Evolutionary conservation across 2,888 invertebrate species (phyloP), one percentile per base, ranked within the genome.

Genomic region (Aphelenchoides bicaudatus): DNA sequence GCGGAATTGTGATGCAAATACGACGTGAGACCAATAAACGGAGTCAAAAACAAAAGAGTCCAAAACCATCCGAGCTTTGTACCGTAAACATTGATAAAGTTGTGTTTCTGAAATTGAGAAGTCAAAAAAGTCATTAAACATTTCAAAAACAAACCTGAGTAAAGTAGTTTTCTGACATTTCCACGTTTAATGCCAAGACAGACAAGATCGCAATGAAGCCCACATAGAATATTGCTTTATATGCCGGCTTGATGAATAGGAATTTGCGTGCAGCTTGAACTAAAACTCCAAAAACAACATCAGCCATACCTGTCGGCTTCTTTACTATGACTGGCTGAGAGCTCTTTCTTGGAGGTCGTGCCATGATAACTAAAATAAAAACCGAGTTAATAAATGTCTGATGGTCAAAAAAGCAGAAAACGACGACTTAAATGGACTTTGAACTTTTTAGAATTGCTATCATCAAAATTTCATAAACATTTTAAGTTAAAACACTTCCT

Each of bases 21-120:
- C 2, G 73, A 64, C n/a, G 67, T 59, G 47, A 56, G 65, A 62
- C 64, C 83, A 38, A 91, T 84, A 82, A 90, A 94, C 0, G 89
- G 88, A 29, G 87, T 83, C 10, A 88, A 84, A 39, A 89, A 81
- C 39, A 87, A 81, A 62, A 92, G 81, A 47, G 94, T 90, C 96
- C 96, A 98, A 67, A 89, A 91, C 94, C 96, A 98, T 56, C 93
- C 92, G 79, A 91, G 86, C 82, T 94, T 94, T 0, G 94, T 92
- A 80, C 96, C 94, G 80, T 88, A 90, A 70, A 86, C 85, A 81
- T 98, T 98, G 53, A 96, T 86, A 50, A 91, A 79, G 80, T 93
- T 96, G 78, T 88, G 88, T 70, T 91, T 92, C 78, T 89, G 84
- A n/a, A 92, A 86, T 13, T n/a, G 16, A 55, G 4, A 23, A 16